phyloP scores from a whole-genome alignment of 2,113 vertebrate species.

The Gymnorhina tibicen region DNA sequence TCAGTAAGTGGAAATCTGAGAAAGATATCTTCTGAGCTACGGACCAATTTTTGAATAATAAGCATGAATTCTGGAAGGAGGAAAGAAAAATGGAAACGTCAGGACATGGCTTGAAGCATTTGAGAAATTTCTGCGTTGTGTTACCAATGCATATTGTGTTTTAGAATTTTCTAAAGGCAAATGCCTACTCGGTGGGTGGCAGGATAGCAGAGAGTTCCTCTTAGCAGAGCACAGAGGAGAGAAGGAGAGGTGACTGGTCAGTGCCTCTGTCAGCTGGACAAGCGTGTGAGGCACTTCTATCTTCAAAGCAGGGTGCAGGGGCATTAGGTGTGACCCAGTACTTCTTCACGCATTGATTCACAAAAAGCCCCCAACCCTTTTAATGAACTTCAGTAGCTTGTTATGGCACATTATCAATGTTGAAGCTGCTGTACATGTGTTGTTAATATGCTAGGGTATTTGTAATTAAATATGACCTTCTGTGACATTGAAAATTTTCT shows the following conservation, averaged over 20 bases:
- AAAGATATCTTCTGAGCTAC: not conserved
- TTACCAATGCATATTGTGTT: not conserved
- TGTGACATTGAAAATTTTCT: not conserved
- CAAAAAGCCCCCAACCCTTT: not conserved
- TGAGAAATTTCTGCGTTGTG: constrained; percentile 11
- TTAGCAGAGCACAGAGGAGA: not conserved
- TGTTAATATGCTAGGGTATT: constrained; percentile 19
- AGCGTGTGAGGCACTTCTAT: not conserved
- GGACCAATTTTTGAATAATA: not conserved
- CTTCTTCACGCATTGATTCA: not conserved
- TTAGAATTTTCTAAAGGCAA: constrained; percentile 17
- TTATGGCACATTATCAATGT: not conserved
- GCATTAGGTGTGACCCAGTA: not conserved
- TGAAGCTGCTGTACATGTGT: constrained; percentile 13
- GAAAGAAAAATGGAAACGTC: not conserved
- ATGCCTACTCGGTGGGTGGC: constrained; percentile 3
- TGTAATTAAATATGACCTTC: not conserved
- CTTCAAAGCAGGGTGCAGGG: not conserved
- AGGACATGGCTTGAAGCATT: not conserved
- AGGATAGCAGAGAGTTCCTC: not conserved
- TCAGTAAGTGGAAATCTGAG: not conserved
- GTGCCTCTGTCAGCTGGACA: not conserved
- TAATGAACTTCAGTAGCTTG: not conserved
- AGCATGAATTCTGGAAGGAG: not conserved
- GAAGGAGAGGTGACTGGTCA: not conserved